Evolutionary conservation across 2,797 vertebrate genomes (phyloP).

Genomic region (Discoglossus pictus): DNA sequence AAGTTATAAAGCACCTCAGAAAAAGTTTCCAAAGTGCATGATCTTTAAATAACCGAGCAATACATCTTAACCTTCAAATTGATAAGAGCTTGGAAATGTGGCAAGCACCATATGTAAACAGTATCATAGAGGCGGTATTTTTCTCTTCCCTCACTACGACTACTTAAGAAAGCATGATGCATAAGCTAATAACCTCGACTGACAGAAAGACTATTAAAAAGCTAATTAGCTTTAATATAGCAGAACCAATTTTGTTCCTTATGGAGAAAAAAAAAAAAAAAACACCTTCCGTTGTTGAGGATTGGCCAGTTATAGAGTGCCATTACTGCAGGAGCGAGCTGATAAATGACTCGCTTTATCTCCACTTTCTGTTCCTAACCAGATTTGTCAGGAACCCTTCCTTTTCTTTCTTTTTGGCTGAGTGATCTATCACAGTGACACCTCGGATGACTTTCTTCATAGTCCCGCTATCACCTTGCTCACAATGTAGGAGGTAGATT

Average conservation of each 20-base stretch:
- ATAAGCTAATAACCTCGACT: constrained; percentile 44
- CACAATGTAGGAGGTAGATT: constrained; percentile 37
- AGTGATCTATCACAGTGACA: constrained; percentile 59
- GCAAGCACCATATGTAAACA: background rate
- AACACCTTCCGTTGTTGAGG: constrained; percentile 12
- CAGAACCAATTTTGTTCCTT: constrained; percentile 9
- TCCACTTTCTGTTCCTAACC: constrained; percentile 48
- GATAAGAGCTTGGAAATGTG: background rate
- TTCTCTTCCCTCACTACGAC: background rate
- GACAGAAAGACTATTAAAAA: constrained; percentile 50
- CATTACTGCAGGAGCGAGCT: constrained; percentile 46
- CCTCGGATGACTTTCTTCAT: constrained; percentile 39
- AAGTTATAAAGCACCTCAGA: background rate
- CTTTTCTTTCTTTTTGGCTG: constrained; percentile 36
- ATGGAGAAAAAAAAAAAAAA: constrained; percentile 2
- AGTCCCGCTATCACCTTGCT: constrained; percentile 49
- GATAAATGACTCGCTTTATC: constrained; percentile 56
- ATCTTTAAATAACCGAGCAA: constrained; percentile 3
- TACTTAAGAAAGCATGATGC: constrained; percentile 37
- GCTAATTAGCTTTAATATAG: constrained; percentile 38
- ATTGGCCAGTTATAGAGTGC: background rate
- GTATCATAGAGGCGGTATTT: background rate
- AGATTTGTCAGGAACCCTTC: constrained; percentile 41
- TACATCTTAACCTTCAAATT: constrained; percentile 1
- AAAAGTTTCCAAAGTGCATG: background rate